A percentile compares a stretch with the other conserved stretches of the same genome.
These are phyloP conservation scores for Sebastes jordani DNA, from an alignment of 2,797 vertebrate genomes.

Conservation along the genomic window DNA sequence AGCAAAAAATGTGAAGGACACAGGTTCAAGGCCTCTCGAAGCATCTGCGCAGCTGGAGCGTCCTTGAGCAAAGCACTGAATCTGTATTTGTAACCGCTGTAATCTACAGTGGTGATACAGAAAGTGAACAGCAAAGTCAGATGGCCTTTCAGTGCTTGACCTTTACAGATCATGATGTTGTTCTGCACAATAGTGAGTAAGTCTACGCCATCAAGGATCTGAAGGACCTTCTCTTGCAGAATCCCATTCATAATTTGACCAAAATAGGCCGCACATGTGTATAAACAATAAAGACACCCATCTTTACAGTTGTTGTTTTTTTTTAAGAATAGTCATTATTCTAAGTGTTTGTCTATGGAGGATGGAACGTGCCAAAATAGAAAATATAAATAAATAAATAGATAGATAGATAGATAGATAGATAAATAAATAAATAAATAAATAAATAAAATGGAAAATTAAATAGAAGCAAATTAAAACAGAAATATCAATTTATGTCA, in stretches of 20 bases:
- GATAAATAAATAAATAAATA: no score
- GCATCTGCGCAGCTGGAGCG: background rate
- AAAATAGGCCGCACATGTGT: background rate
- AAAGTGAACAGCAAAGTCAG: background rate
- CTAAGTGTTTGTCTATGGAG: background rate
- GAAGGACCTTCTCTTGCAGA: background rate
- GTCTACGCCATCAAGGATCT: no score
- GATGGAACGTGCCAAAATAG: no score
- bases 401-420: no score
- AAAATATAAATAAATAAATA: background rate
- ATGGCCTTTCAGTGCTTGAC: background rate
- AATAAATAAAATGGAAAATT: no score
- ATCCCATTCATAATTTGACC: background rate
- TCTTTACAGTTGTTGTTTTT: background rate
- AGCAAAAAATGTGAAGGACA: background rate
- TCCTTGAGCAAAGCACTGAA: background rate
- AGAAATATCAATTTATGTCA: no score
- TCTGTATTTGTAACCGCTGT: background rate
- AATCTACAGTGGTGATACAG: background rate
- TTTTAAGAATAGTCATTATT: background rate
- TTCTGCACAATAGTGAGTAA: background rate
- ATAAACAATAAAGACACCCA: background rate
- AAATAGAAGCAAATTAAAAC: no score
- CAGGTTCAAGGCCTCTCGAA: background rate
- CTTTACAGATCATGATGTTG: background rate